These are phyloP conservation scores for Drosophila pseudotakahashii DNA, from an alignment of 2,888 invertebrate genomes.

Conservation along the genomic window DNA sequence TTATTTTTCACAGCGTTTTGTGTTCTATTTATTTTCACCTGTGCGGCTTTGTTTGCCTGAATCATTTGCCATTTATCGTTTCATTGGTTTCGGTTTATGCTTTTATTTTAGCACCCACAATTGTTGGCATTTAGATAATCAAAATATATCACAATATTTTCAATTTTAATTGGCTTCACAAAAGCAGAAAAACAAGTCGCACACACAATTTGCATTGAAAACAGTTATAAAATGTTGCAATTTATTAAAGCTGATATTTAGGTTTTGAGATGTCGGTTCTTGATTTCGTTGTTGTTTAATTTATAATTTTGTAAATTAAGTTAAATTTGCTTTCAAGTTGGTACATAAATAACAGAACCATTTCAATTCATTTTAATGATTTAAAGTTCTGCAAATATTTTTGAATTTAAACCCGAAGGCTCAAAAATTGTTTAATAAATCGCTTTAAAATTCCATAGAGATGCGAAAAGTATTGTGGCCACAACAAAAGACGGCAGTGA, in stretches of 20 bases:
- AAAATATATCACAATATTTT: slow-evolving; percentile 48
- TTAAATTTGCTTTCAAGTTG: background rate
- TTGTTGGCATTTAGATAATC: slow-evolving; percentile 48
- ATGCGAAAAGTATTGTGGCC: slow-evolving; percentile 30
- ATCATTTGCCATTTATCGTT: slow-evolving; percentile 27
- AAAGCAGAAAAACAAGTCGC: slow-evolving; percentile 11
- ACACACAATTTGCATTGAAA: background rate
- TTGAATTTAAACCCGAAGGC: background rate
- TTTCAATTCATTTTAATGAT: too few relatives aligned
- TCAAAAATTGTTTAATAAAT: background rate
- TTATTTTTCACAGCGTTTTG: slow-evolving; percentile 43
- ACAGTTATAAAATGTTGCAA: background rate
- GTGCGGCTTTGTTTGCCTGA: slow-evolving; percentile 28
- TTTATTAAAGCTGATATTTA: slow-evolving; percentile 26
- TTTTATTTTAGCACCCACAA: slow-evolving; percentile 31
- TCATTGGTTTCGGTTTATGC: slow-evolving; percentile 14
- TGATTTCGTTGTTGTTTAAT: too few relatives aligned
- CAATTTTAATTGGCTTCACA: slow-evolving; percentile 47
- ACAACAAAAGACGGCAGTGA: slow-evolving; percentile 46
- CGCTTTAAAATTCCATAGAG: slow-evolving; percentile 22
- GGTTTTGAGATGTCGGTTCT: background rate
- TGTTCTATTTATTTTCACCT: slow-evolving; percentile 44
- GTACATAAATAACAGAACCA: background rate
- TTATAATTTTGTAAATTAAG: background rate
- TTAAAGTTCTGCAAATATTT: background rate